Evolutionary conservation across 2,888 invertebrate species (phyloP).

Genomic region (Eucera pruinosa): DNA sequence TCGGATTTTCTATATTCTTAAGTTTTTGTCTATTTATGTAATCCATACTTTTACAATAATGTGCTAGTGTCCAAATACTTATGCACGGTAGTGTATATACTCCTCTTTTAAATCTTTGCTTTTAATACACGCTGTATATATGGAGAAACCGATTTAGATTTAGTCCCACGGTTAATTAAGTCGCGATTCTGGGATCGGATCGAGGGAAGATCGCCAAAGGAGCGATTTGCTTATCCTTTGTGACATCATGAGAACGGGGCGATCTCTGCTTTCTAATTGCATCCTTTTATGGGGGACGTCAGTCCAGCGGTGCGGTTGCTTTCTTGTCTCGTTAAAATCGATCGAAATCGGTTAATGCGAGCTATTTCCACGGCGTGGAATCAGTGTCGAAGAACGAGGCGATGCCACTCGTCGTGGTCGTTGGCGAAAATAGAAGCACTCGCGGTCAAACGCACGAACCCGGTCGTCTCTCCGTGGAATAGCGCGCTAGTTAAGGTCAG

Average conservation of each 20-base stretch:
- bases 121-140: not conserved
- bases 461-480: slow-evolving; percentile 36
- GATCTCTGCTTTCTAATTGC: slow-evolving; percentile 42
- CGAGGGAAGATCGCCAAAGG: not conserved
- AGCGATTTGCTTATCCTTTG: slow-evolving; percentile 28
- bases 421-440: slow-evolving; percentile 40
- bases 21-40: no score
- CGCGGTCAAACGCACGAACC: slow-evolving; percentile 45
- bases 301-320: slow-evolving; percentile 5
- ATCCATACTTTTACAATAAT: no score
- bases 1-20: no score
- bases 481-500: slow-evolving; percentile 56
- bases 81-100: no score
- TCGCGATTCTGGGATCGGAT: not conserved
- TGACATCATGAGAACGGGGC: slow-evolving; percentile 30
- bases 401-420: slow-evolving; percentile 27
- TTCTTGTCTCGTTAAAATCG: slow-evolving; percentile 19
- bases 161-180: slow-evolving; percentile 1
- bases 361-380: slow-evolving; percentile 11
- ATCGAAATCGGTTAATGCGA: slow-evolving; percentile 11
- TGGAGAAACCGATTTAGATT: not conserved
- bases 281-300: slow-evolving; percentile 33
- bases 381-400: slow-evolving; percentile 34
- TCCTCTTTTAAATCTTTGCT: not conserved
- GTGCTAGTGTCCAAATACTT: no score